A percentile compares a stretch with the other conserved stretches of the same genome.
phyloP scores from a whole-genome alignment of 2,888 invertebrate species.

The Epirrhoe alternata region DNA sequence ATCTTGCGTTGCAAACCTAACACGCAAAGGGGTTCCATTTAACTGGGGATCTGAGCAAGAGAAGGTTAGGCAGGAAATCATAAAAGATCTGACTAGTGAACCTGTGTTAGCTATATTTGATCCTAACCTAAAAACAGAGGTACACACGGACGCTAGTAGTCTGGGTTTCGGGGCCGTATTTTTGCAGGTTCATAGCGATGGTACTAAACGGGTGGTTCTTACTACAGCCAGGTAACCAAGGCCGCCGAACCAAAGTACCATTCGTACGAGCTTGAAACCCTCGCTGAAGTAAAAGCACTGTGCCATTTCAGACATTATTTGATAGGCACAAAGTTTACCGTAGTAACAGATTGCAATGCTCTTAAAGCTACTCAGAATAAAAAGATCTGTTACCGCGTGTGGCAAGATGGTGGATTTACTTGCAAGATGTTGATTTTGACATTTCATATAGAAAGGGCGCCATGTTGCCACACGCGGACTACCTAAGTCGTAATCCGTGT shows the following conservation, averaged over 20 bases:
- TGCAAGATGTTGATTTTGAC: constrained; percentile 45
- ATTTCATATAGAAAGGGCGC: constrained; percentile 44
- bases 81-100: constrained; percentile 29
- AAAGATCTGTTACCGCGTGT: constrained; percentile 46
- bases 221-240: constrained; percentile 4
- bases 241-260: not conserved
- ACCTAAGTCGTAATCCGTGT: constrained; percentile 1
- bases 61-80: constrained; percentile 10
- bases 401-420: constrained; percentile 27
- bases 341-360: constrained; percentile 49
- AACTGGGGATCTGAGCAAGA: constrained; percentile 30
- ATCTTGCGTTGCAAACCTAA: constrained; percentile 23
- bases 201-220: not conserved
- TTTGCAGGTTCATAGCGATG: not conserved
- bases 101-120: constrained; percentile 37
- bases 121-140: not conserved
- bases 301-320: constrained; percentile 45
- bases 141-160: constrained; percentile 26
- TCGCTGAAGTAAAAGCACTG: constrained; percentile 6
- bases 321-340: constrained; percentile 39
- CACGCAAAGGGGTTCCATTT: constrained; percentile 12
- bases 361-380: constrained; percentile 44
- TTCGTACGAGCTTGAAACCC: constrained; percentile 2
- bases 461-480: constrained; percentile 39
- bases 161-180: constrained; percentile 3